Evolutionary conservation across 2,888 invertebrate species (phyloP), one percentile per base, ranked within the genome.

Genomic region (Harpalus rufipes): DNA sequence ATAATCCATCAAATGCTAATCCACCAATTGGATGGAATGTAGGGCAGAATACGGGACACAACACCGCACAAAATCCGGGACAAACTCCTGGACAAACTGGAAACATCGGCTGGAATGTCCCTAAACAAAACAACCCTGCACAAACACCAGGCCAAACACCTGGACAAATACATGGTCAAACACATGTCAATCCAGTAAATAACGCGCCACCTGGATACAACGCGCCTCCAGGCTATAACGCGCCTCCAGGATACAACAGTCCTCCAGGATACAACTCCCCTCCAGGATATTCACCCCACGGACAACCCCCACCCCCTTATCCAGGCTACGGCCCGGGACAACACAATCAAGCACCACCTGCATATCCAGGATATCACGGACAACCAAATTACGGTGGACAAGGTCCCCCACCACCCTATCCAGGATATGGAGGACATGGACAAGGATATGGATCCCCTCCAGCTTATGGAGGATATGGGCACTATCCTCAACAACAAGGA

Each of bases 1-100:
- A 81, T 16, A 78, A 84, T 44, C 78, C 82, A 44, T 25, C 65
- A 39, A 85, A 85, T 39, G n/a, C 78, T 21, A 79, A 84, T 44
- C 74, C 83, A 7, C 59, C 59, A 16, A 61, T 85, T 0, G 86
- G 86, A 0, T 86, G 86, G 86, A 86, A 86, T 21, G 51, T 83
- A 3, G 68, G 44, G 18, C 76, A 59, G 79, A 63, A 8, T 58
- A 10, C 8, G 0, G 1, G 1, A 12, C 32, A 58, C n/a, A 32
- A 32, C 5, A 32, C 56, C 0, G 78, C 16, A 32, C 65, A 14
- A 44, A 16, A 84, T 21, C 84, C 84, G n/a, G 78, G 39, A 32
- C 65, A 14, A 44, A 16, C 79, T 21, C 84, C 84, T 18, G 44
- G 44, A 25, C 44, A 76, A 39, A 68, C 83, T 12, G 68, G 68